Conservation (phyloP, 2,888 invertebrate genomes). For the Amblyjoppa proteus region DNA sequence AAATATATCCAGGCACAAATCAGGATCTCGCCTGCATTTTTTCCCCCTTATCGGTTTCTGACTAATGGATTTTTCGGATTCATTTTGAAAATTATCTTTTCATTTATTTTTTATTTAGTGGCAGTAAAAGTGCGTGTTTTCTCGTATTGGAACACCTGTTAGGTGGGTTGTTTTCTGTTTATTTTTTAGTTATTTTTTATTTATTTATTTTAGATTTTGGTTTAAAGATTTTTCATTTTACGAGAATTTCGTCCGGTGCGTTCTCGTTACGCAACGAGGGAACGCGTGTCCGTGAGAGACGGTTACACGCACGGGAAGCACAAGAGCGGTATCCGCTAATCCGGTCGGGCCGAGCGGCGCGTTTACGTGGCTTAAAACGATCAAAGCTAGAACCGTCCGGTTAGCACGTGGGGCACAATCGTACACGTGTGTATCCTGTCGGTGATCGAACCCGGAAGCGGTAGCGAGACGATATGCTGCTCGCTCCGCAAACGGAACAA, state of each 20-base stretch:
- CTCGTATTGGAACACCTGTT: too few relatives aligned
- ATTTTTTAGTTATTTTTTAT: neutral
- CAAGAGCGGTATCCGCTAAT: constrained; percentile 35
- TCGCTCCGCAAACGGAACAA: neutral
- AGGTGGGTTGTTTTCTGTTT: neutral
- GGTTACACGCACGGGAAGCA: constrained; percentile 12
- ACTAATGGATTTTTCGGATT: neutral
- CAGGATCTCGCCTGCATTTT: neutral
- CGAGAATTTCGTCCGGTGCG: neutral
- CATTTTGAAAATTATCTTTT: too few relatives aligned
- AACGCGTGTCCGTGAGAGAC: neutral
- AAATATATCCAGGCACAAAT: too few relatives aligned
- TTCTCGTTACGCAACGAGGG: constrained; percentile 18
- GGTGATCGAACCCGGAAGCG: constrained; percentile 36
- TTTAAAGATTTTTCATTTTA: neutral
- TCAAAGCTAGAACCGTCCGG: constrained; percentile 30
- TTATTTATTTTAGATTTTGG: neutral
- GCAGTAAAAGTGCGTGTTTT: too few relatives aligned
- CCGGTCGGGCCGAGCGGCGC: constrained; percentile 1
- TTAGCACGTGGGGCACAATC: constrained; percentile 40
- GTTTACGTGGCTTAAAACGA: constrained; percentile 17
- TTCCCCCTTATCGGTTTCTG: neutral
- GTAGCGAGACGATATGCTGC: neutral
- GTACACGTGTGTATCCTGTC: neutral
- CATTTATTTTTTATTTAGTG: neutral